phyloP scores from a whole-genome alignment of 2,797 vertebrate genomes.

The Podarcis lilfordi region DNA sequence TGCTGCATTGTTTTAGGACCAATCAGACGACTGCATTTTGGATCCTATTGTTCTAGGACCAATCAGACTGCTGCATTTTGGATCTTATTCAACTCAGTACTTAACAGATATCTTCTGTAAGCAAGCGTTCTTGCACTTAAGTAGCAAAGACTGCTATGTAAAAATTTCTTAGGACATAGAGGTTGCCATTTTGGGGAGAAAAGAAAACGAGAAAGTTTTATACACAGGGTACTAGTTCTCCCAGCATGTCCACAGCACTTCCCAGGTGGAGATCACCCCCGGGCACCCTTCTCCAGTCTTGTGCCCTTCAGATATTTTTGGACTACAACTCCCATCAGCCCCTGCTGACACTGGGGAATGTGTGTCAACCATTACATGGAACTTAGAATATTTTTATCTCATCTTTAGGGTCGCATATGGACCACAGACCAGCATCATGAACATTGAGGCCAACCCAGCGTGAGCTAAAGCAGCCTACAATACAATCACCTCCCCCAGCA shows the following conservation, averaged over 20 bases:
- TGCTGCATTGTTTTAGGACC: too few relatives aligned
- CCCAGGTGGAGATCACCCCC: neutral
- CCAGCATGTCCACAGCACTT: conserved; percentile 2
- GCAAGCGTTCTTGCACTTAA: conserved; percentile 29
- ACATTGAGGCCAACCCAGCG: neutral
- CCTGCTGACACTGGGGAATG: neutral
- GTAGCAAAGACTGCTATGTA: neutral
- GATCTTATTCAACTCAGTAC: too few relatives aligned
- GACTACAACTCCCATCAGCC: too few relatives aligned
- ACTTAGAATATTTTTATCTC: neutral
- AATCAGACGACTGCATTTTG: too few relatives aligned
- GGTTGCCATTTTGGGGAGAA: neutral
- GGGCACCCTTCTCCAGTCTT: neutral
- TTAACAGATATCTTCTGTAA: neutral
- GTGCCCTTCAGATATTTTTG: too few relatives aligned
- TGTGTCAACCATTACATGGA: neutral
- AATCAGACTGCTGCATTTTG: too few relatives aligned
- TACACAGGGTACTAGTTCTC: neutral
- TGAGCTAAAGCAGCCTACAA: neutral
- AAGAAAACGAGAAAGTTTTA: neutral
- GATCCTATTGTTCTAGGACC: too few relatives aligned
- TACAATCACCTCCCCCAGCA: neutral
- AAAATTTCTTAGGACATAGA: neutral
- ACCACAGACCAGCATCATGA: neutral
- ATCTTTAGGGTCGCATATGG: neutral